phyloP scores from a whole-genome alignment of 2,113 vertebrate genomes.

The Crotalus viridis region DNA sequence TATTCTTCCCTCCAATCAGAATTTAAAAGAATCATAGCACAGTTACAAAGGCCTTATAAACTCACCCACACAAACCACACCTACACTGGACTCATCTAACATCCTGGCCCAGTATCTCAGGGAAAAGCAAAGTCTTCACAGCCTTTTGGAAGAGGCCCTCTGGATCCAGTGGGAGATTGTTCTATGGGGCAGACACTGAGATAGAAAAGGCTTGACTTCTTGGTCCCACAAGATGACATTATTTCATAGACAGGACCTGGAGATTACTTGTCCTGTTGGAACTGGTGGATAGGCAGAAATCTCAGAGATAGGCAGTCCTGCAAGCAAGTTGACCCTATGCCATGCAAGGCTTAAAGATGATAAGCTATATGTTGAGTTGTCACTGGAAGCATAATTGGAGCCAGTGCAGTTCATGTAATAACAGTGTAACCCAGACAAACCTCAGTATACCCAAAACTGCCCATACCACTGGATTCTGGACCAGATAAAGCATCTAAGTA shows the following conservation, averaged over 20 bases:
- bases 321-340: not conserved
- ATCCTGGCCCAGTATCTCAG: not conserved
- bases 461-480: not conserved
- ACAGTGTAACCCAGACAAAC: not conserved
- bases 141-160: not conserved
- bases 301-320: not conserved
- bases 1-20: not conserved
- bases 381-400: not conserved
- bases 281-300: not conserved
- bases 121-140: not conserved
- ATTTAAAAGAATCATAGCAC: not conserved
- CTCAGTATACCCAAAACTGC: not conserved
- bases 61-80: not conserved
- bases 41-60: not conserved
- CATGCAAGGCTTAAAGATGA: not conserved
- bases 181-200: not conserved
- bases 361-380: not conserved
- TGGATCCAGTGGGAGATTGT: not conserved
- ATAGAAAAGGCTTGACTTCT: not conserved
- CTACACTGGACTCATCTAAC: not conserved
- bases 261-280: not conserved
- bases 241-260: not conserved
- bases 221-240: not conserved
- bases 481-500: not conserved
- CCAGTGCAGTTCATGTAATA: not conserved